Evolutionary conservation across 2,797 vertebrate genomes (phyloP), one percentile per base, ranked within the genome.

Genomic region (Tolypeutes matacus): DNA sequence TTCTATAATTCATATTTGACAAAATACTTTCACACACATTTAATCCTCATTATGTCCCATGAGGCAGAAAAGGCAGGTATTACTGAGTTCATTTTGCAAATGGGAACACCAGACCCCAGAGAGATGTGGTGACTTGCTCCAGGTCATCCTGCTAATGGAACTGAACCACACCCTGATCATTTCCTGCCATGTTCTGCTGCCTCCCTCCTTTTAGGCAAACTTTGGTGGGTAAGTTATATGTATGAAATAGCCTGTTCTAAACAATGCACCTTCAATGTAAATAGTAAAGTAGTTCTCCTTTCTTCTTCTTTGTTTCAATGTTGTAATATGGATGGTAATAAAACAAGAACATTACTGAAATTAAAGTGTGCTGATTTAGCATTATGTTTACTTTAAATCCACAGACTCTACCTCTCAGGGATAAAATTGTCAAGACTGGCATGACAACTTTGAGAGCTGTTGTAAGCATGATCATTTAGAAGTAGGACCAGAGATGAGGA

Each of bases 391-490:
- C 72, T 86, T 93, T 60, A 85, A 82, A 83, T 9, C 5, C 77
- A 67, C 1, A 53, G 7, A 58, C 25, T 11, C 65, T 86, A 0
- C 89, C 29, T 84, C 77, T 91, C 51, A 64, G 73, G 39, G 56
- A 58, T 67, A 70, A 84, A 36, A 60, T 18, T 82, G 75, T 94
- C 34, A 67, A 75, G 64, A 67, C 21, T 82, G 69, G n/a, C 36
- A 34, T 49, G 85, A n/a, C 7, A 86, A 69, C 75, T 94, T 94
- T 86, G 34, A 60, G 75, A 95, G 36, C 36, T 67, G n/a, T 29
- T 10, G 6, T 34, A 67, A 34, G 13, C 18, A 17, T 67, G 31
- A 7, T 67, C 17, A 7, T n/a, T 31, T 67, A 34, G 65, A 67
- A 34, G n/a, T 6, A 67, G n/a, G 65, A 67, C 65, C n/a, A 67